These are phyloP conservation scores for Agrotis clavis DNA, from an alignment of 2,888 invertebrate genomes.

Conservation along the genomic window DNA sequence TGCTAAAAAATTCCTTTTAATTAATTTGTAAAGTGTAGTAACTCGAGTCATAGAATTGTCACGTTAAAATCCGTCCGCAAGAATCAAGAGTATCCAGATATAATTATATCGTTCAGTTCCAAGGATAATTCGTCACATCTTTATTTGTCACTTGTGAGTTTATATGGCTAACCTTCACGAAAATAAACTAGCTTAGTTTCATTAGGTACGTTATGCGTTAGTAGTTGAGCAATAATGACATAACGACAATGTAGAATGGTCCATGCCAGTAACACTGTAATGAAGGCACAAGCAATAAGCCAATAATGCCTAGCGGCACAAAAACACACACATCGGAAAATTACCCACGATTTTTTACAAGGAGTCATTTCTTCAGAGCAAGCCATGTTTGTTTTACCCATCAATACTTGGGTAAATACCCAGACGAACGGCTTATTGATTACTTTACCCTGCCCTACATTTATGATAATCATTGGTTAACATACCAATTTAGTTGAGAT, in stretches of 20 bases:
- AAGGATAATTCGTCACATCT: too few relatives aligned
- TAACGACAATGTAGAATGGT: slow-evolving; percentile 15
- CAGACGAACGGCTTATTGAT: slow-evolving; percentile 68
- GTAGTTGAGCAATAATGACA: slow-evolving; percentile 4
- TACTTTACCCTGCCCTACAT: slow-evolving; percentile 69
- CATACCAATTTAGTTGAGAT: slow-evolving; percentile 78
- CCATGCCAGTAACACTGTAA: slow-evolving; percentile 14
- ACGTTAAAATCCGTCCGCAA: too few relatives aligned
- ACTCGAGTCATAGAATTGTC: too few relatives aligned
- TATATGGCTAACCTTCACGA: neutral
- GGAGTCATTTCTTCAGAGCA: slow-evolving; percentile 51
- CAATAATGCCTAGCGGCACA: slow-evolving; percentile 49
- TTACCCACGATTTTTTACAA: slow-evolving; percentile 51
- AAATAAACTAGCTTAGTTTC: neutral
- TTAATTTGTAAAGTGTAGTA: too few relatives aligned
- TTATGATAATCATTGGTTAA: slow-evolving; percentile 83
- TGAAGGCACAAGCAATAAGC: slow-evolving; percentile 17
- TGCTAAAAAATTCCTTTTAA: too few relatives aligned
- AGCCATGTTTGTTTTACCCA: slow-evolving; percentile 78
- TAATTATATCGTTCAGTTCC: too few relatives aligned
- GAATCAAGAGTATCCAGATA: too few relatives aligned
- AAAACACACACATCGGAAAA: slow-evolving; percentile 50
- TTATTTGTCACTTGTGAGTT: neutral
- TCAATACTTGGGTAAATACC: slow-evolving; percentile 75
- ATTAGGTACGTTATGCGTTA: neutral